A percentile compares a stretch with the other conserved stretches of the same genome.
These are phyloP conservation scores for Spinus olivaceus DNA, from an alignment of 2,797 vertebrate species.

Conservation along the genomic window DNA sequence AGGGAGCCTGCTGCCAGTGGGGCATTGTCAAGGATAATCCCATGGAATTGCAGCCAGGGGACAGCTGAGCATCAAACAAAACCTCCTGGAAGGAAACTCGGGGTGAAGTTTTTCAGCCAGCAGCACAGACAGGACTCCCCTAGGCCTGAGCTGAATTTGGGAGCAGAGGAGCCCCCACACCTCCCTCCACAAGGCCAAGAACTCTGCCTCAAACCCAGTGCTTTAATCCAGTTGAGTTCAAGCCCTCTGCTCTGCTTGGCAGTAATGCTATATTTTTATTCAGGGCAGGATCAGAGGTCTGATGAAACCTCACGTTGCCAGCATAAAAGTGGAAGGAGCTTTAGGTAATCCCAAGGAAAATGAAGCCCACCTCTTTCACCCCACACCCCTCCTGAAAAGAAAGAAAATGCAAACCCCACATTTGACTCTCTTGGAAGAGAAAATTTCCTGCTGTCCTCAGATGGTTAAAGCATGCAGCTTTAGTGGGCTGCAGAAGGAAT, in stretches of 20 bases:
- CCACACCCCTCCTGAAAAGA: background rate
- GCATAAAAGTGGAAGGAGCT: constrained; percentile 65
- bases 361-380: constrained; percentile 37
- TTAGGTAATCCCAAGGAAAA: constrained; percentile 69
- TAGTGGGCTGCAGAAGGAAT: constrained; percentile 44
- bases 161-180: background rate
- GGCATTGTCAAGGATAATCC: background rate
- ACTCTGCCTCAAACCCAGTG: background rate
- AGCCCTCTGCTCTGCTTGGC: constrained; percentile 27
- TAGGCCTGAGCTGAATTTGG: background rate
- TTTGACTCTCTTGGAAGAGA: constrained; percentile 24
- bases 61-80: background rate
- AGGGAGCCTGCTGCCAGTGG: background rate
- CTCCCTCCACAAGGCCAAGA: background rate
- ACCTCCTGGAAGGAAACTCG: background rate
- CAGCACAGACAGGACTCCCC: background rate
- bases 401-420: constrained; percentile 26
- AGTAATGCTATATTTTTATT: constrained; percentile 58
- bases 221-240: constrained; percentile 63
- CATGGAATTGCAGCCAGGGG: background rate
- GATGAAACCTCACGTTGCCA: constrained; percentile 57
- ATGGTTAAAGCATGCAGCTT: constrained; percentile 40
- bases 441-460: constrained; percentile 52
- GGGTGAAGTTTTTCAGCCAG: background rate
- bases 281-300: constrained; percentile 51